Evolutionary conservation across 2,113 vertebrate genomes (phyloP), one percentile per base, ranked within the genome.

Genomic region (Tonatia bakeri): DNA sequence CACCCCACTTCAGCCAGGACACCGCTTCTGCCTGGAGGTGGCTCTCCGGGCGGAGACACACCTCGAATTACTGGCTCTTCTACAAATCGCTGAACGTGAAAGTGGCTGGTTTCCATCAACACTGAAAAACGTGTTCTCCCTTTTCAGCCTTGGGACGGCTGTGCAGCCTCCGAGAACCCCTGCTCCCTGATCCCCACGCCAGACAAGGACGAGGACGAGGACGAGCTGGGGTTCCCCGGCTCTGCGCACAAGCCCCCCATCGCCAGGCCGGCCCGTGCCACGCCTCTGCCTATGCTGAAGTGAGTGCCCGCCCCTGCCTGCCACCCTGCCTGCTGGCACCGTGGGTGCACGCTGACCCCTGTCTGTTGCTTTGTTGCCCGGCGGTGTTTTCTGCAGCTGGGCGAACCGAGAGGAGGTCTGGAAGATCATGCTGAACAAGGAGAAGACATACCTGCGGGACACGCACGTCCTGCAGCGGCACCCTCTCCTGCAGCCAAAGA

Each of bases 351-450:
- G 16, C 31, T 81, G 52, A 94, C 11, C 14, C 87, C 19, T 91
- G 15, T 61, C 43, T 61, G 56, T 75, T 69, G 19, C 33, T 4
- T 24, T 5, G 36, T 52, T 47, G 7, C 33, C n/a, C 36, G 24
- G 88, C 80, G 45, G 40, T 88, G n/a, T 93, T 73, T 61, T 36
- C 59, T 73, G 61, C 96, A 99, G 99, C 97, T 99, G 99, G 99
- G 99, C 99, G 14, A 99, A 99, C 97, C 99, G 98, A 95, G 99
- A 99, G 16, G 99, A 99, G 0, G 99, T 99, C 0, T 99, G 99
- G 99, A 99, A 98, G 97, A 99, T 99, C 97, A 99, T 99, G 99
- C 91, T 99, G 73, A 98, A 97, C 75, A 99, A 99, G 96, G 99
- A 99, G 16, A 98, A 99, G 96, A 98, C 79, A 0, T 99, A 99